Evolutionary conservation across 2,888 invertebrate genomes (phyloP).

Genomic region (Eucera pruinosa): DNA sequence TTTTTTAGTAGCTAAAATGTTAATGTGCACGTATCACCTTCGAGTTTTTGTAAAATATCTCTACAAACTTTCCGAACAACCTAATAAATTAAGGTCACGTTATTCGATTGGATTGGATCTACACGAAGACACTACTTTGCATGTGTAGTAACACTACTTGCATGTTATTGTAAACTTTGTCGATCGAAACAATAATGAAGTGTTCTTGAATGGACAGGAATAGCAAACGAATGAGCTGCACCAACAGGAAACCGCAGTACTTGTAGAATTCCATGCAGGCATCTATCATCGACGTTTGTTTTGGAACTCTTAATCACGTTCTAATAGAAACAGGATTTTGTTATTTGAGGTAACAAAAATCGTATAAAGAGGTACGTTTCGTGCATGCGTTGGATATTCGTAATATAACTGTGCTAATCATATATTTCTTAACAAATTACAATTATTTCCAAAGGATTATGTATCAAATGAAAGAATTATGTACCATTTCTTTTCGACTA

Average conservation of each 20-base stretch:
- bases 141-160: too few relatives aligned
- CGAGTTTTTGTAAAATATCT: too few relatives aligned
- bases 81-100: too few relatives aligned
- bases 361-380: background rate
- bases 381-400: constrained; percentile 2
- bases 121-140: too few relatives aligned
- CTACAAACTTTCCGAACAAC: too few relatives aligned
- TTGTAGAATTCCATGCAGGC: background rate
- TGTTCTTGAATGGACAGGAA: constrained; percentile 28
- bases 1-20: too few relatives aligned
- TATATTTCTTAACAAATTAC: too few relatives aligned
- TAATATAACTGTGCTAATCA: background rate
- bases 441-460: too few relatives aligned
- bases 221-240: constrained; percentile 13
- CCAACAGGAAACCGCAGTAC: constrained; percentile 11
- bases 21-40: too few relatives aligned
- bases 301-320: background rate
- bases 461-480: too few relatives aligned
- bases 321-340: background rate
- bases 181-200: constrained; percentile 19
- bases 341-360: background rate
- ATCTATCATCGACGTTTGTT: background rate
- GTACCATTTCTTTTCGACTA: too few relatives aligned
- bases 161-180: background rate
- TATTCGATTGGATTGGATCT: too few relatives aligned